Conservation (phyloP, 2,113 vertebrate species). For the Bubo blakistoni region DNA sequence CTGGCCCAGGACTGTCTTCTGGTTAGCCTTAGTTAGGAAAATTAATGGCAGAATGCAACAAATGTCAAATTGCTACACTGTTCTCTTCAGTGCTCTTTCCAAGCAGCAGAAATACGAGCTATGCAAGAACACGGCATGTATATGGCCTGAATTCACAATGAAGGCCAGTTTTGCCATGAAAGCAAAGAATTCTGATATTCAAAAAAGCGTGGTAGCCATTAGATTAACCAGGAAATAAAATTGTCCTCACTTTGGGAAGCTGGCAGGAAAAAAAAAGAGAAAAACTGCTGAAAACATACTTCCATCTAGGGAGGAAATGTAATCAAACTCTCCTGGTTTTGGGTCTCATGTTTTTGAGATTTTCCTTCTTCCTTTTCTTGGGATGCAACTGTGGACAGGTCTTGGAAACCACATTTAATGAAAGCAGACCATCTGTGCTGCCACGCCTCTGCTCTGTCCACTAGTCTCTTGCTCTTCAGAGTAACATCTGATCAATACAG, state of each 20-base stretch:
- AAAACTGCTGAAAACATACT: neutral
- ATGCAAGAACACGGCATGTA: neutral
- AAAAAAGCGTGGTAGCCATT: neutral
- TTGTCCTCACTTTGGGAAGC: neutral
- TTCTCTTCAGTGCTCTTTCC: constrained; percentile 23
- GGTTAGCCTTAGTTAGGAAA: constrained; percentile 48
- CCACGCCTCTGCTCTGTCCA: neutral
- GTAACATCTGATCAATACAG: neutral
- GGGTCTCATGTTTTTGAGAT: neutral
- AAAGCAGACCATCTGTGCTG: neutral
- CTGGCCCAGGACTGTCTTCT: neutral
- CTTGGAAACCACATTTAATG: neutral
- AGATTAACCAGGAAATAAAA: neutral
- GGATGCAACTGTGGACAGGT: neutral
- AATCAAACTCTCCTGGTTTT: neutral
- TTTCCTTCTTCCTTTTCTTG: neutral
- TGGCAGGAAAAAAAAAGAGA: neutral
- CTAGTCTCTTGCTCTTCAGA: neutral
- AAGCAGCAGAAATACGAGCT: constrained; percentile 1
- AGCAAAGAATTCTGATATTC: neutral
- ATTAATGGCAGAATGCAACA: constrained; percentile 44
- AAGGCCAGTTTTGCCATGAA: constrained; percentile 1
- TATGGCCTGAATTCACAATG: constrained; percentile 3
- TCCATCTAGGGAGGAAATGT: neutral
- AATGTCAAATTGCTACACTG: constrained; percentile 37